Conservation (phyloP, 2,797 vertebrate genomes). For the Pipistrellus nathusii region DNA sequence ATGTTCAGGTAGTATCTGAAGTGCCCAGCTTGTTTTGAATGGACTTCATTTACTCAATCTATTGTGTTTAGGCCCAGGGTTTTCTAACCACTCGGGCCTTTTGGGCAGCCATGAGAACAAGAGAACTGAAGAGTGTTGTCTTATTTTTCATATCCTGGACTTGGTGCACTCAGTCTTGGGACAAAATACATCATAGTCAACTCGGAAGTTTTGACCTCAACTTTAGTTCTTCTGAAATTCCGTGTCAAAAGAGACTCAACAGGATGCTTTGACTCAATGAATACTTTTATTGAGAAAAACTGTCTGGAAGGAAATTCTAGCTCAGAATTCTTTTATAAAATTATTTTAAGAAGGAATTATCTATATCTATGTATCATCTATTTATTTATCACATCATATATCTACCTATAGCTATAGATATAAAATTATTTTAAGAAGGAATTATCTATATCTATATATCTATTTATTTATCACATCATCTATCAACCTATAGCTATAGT, state of each 20-base stretch:
- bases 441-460: neutral
- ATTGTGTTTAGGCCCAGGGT: conserved; percentile 4
- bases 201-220: neutral
- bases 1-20: neutral
- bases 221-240: conserved; percentile 39
- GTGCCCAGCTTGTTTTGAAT: neutral
- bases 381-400: neutral
- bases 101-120: neutral
- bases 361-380: too few relatives aligned
- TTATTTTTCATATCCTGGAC: neutral
- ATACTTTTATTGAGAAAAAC: neutral
- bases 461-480: neutral
- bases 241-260: neutral
- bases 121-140: neutral
- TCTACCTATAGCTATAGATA: neutral
- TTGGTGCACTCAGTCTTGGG: neutral
- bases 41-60: neutral
- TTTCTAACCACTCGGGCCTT: neutral
- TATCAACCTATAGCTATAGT: neutral
- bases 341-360: neutral
- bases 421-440: neutral
- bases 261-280: neutral
- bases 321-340: neutral
- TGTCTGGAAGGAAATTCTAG: neutral
- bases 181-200: neutral